A percentile compares a stretch with the other conserved stretches of the same genome.
These are phyloP conservation scores for Volucella zonaria DNA, from an alignment of 2,888 invertebrate genomes.

Conservation along the genomic window DNA sequence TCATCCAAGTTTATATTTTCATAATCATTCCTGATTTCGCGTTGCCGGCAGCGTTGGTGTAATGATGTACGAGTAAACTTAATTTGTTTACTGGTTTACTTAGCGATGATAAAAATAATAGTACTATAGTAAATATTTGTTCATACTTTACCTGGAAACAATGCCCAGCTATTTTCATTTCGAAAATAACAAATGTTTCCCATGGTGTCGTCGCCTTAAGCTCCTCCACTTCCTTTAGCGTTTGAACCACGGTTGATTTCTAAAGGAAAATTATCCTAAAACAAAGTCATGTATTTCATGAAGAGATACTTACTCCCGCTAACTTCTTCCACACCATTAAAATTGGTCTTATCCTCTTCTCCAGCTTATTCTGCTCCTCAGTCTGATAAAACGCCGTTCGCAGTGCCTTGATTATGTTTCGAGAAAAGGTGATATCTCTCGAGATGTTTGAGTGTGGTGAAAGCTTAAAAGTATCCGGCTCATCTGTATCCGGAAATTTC, in stretches of 20 bases:
- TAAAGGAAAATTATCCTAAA: slow-evolving; percentile 61
- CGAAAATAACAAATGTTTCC: slow-evolving; percentile 79
- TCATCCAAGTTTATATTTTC: too few species aligned
- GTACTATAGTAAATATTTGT: not conserved
- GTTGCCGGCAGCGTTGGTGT: too few species aligned
- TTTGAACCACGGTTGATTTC: slow-evolving; percentile 77
- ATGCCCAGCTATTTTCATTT: slow-evolving; percentile 78
- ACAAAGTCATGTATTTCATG: not conserved
- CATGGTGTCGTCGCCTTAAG: slow-evolving; percentile 77
- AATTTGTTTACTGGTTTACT: too few species aligned
- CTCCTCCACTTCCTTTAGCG: slow-evolving; percentile 75
- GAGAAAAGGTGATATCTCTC: slow-evolving; percentile 79
- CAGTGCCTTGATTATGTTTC: slow-evolving; percentile 79
- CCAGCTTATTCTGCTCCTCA: slow-evolving; percentile 80
- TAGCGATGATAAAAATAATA: too few species aligned
- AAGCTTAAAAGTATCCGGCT: slow-evolving; percentile 80
- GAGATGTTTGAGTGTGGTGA: slow-evolving; percentile 80
- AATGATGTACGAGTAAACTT: too few species aligned
- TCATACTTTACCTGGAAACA: slow-evolving; percentile 76
- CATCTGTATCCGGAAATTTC: slow-evolving; percentile 80
- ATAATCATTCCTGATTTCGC: too few species aligned
- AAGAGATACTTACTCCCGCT: slow-evolving; percentile 82
- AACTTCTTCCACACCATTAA: slow-evolving; percentile 93
- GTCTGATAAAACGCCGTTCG: slow-evolving; percentile 77
- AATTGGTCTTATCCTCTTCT: slow-evolving; percentile 87